Evolutionary conservation across 1,140 invertebrate species (phyloP).

Genomic region (Sycophaga agraensis): DNA sequence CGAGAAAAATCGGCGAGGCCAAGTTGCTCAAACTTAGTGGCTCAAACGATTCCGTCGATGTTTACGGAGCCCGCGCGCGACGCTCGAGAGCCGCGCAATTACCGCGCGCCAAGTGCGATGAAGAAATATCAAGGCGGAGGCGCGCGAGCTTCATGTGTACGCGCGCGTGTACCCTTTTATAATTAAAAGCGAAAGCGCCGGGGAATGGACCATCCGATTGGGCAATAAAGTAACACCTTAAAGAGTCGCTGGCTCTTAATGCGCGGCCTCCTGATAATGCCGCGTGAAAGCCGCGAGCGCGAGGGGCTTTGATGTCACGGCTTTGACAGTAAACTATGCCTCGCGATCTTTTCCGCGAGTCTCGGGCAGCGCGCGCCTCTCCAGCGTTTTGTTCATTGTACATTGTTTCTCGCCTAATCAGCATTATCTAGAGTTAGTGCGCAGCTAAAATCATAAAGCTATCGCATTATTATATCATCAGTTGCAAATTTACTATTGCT

Average conservation of each 20-base stretch:
- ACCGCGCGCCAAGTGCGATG: neutral
- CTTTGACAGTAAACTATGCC: too few species aligned
- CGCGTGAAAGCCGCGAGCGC: neutral
- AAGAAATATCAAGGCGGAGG: neutral
- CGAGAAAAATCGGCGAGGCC: neutral
- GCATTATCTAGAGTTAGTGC: too few species aligned
- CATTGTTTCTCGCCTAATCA: too few species aligned
- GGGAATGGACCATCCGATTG: neutral
- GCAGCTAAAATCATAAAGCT: too few species aligned
- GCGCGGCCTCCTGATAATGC: neutral
- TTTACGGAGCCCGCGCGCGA: neutral
- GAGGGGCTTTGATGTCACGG: neutral
- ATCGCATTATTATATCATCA: too few species aligned
- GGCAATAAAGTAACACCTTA: slow-evolving; percentile 3
- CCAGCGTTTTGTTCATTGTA: too few species aligned
- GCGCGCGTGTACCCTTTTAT: neutral
- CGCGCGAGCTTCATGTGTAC: too few species aligned
- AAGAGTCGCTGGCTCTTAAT: neutral
- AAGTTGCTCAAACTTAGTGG: slow-evolving; percentile 1
- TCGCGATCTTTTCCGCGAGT: too few species aligned
- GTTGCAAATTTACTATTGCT: too few species aligned
- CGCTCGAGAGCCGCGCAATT: neutral
- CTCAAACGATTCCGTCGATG: too few species aligned
- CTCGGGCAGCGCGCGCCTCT: too few species aligned
- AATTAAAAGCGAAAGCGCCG: slow-evolving; percentile 14